Evolutionary conservation across 2,888 invertebrate genomes (phyloP).

Genomic region (Cryptus armator): DNA sequence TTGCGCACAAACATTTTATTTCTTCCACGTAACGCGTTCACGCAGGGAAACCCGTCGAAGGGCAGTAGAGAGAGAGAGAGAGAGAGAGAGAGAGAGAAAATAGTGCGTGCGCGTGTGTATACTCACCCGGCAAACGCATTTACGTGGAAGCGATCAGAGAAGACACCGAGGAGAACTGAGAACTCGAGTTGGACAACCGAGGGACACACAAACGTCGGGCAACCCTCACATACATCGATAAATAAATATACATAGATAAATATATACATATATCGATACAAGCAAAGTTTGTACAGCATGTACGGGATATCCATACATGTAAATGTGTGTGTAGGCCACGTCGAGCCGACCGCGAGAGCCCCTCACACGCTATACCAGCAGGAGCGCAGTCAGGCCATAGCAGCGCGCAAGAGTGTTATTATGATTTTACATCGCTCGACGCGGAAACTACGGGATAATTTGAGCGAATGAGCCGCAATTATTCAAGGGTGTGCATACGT

Average conservation of each 20-base stretch:
- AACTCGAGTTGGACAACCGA: conserved; percentile 31
- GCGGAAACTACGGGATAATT: conserved; percentile 81
- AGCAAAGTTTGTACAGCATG: neutral
- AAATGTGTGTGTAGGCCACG: conserved; percentile 46
- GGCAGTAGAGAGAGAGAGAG: neutral
- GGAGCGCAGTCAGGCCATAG: conserved; percentile 51
- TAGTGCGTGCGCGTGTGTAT: conserved; percentile 57
- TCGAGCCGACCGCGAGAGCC: conserved; percentile 48
- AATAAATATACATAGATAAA: neutral
- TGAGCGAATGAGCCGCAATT: conserved; percentile 81
- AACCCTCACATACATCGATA: conserved; percentile 26
- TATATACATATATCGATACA: neutral
- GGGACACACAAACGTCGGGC: conserved; percentile 28
- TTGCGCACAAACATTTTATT: conserved; percentile 42
- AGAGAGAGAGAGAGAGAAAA: neutral
- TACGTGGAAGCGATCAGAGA: conserved; percentile 73
- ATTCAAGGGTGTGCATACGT: conserved; percentile 82
- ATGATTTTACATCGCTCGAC: conserved; percentile 79
- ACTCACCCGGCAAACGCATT: conserved; percentile 60
- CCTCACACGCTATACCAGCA: conserved; percentile 58
- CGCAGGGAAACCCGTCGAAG: conserved; percentile 10
- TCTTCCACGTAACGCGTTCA: conserved; percentile 61
- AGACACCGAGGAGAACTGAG: conserved; percentile 54
- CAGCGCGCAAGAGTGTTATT: conserved; percentile 75
- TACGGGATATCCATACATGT: neutral